Evolutionary conservation across 2,888 invertebrate species (phyloP), one percentile per base, ranked within the genome.

Genomic region (Selenia dentaria): DNA sequence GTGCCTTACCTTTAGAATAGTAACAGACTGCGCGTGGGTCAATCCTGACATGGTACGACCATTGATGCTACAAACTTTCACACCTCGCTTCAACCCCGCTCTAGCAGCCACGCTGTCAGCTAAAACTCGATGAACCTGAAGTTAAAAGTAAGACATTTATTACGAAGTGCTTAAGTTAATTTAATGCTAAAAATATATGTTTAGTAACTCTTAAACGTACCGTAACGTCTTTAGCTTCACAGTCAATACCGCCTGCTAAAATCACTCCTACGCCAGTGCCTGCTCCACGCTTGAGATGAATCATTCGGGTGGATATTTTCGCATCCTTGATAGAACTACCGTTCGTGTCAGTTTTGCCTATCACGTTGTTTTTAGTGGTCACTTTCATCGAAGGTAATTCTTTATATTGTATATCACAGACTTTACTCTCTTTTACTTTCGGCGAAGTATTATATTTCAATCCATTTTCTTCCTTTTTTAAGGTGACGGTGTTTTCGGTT

Each of bases 171-270:
- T 45, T 14, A 14, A 20, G 16, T 28, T 34, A 34, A 33, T 45
- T n/a, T n/a, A n/a, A n/a, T n/a, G n/a, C n/a, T n/a, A n/a, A n/a
- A n/a, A n/a, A n/a, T n/a, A n/a, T 28, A 26, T 2, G 14, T 6
- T 6, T 20, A 44, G 27, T n/a, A 11, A 9, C 22, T 14, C 27
- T 45, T 31, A 48, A 10, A 47, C 93, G 88, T 81, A 96, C 97
- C 70, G 96, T 97, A 57, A 97, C 96, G 81, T 97, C 96, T 88
- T 97, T 97, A 67, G 95, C 94, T 91, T 97, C 97, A 75, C 97
- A 97, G 77, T 98, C 97, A 10, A 94, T 94, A 37, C 97, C 97
- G 46, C 97, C 97, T 37, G 97, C 96, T 61, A 98, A 87, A 29
- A 96, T 96, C 49, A 97, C 95, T 28, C 97, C 97, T 48, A 97